Percentiles rank a stretch among this genome's conserved stretches.
These are phyloP conservation scores for Ambastaia sidthimunki DNA, from an alignment of 2,797 vertebrate genomes.

Conservation along the genomic window DNA sequence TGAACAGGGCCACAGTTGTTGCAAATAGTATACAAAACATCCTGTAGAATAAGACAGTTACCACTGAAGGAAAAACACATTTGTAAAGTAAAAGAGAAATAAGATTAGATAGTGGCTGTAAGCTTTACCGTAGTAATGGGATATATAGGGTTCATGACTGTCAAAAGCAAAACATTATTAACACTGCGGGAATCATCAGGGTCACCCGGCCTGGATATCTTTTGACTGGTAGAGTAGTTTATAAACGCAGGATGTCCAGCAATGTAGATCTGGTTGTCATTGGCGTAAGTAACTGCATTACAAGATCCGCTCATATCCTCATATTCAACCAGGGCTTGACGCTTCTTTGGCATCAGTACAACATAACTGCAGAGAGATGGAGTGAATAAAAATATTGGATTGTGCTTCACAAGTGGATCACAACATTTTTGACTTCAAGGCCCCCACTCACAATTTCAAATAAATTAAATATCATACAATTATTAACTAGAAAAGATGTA, in stretches of 20 bases:
- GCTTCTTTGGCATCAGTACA: slow-evolving; percentile 96
- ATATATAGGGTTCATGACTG: slow-evolving; percentile 91
- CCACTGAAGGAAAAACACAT: background rate
- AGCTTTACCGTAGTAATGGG: slow-evolving; percentile 79
- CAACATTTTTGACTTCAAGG: no score
- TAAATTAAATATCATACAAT: no score
- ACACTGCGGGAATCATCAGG: slow-evolving; percentile 88
- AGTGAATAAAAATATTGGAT: background rate
- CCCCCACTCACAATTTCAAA: no score
- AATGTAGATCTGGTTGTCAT: slow-evolving; percentile 93
- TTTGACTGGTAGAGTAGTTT: slow-evolving; percentile 96
- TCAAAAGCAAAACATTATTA: slow-evolving; percentile 92
- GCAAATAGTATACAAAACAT: slow-evolving; percentile 95
- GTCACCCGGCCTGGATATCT: slow-evolving; percentile 91
- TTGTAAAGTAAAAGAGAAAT: background rate
- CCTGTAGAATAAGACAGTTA: slow-evolving; percentile 71
- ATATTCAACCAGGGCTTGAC: slow-evolving; percentile 91
- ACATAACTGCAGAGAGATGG: slow-evolving; percentile 79
- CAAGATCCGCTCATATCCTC: slow-evolving; percentile 91
- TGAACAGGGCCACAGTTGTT: slow-evolving; percentile 97
- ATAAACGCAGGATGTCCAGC: slow-evolving; percentile 92
- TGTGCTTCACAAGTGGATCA: background rate
- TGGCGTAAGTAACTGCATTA: slow-evolving; percentile 90
- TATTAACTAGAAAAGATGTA: no score
- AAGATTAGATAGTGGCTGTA: background rate